Evolutionary conservation across 2,113 vertebrate genomes (phyloP), one percentile per base, ranked within the genome.

Genomic region (Calyptomena viridis): DNA sequence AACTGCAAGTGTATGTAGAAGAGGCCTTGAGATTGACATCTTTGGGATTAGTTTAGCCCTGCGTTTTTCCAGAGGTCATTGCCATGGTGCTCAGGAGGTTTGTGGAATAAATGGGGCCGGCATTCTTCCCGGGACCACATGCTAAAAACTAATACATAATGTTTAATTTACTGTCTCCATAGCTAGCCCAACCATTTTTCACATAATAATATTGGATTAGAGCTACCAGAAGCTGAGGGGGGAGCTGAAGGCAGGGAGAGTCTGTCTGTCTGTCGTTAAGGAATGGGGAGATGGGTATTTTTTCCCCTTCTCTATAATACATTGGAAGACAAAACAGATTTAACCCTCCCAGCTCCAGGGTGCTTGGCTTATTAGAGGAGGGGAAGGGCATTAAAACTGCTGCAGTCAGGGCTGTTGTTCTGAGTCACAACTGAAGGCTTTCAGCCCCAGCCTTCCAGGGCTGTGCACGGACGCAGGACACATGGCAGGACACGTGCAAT

Each of bases 111-210:
- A 98, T 98, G 97, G 98, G 96, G 97, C 97, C 95, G 13, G 84
- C 37, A 2, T 97, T 96, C 97, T 97, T 98, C 96, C 97, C 30
- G 4, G 97, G 97, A 97, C 97, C 88, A 90, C 95, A 97, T 14
- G 66, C 95, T 89, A 98, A 98, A 99, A 98, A 98, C 98, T 98
- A 99, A 98, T 99, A 99, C 98, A 99, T 99, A 99, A 98, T 98
- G 97, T 99, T 99, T 99, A 99, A 99, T 99, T 99, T 99, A 99
- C 98, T 98, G 98, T 99, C 99, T 98, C 98, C 96, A 93, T 97
- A 98, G 98, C 96, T 94, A 98, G 97, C 98, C 97, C 98, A 96
- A 96, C 98, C 98, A 99, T 99, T 99, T 98, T 98, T 99, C 98
- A 99, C 98, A 97, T 98, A 98, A 99, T 98, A 98, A 99, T 99